A percentile compares a stretch with the other conserved stretches of the same genome.
Conservation (phyloP, 2,113 vertebrate species). For the Rhabdomys dilectus region DNA sequence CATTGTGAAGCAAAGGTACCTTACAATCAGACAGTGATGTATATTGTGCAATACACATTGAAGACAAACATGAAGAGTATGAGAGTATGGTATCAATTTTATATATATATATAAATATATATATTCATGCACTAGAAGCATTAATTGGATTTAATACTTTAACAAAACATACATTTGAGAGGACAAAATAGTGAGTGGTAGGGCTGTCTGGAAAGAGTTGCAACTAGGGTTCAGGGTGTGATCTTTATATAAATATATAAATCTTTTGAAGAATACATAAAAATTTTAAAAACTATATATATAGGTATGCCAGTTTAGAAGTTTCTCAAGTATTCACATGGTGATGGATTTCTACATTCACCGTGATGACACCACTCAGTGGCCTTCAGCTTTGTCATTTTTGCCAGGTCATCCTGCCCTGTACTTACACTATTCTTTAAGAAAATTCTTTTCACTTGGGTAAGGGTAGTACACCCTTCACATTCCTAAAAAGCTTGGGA, state of each 20-base stretch:
- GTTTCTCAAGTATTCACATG: background rate
- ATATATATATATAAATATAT: too few relatives aligned
- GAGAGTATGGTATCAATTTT: background rate
- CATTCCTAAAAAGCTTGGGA: background rate
- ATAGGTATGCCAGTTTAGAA: background rate
- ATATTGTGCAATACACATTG: background rate
- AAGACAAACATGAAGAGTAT: slow-evolving; percentile 1
- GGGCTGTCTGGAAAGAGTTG: background rate
- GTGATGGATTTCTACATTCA: background rate
- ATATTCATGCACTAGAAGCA: too few relatives aligned
- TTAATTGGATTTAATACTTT: too few relatives aligned
- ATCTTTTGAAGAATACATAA: background rate
- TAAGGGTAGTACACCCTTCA: background rate
- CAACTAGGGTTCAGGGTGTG: background rate
- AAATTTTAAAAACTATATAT: background rate
- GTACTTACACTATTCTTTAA: background rate
- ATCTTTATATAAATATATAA: background rate
- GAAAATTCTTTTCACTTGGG: background rate
- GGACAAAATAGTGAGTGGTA: background rate
- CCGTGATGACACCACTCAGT: background rate
- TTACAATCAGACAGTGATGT: background rate
- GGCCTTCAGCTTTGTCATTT: background rate
- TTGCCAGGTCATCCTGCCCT: background rate
- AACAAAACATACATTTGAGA: too few relatives aligned
- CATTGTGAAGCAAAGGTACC: background rate